Evolutionary conservation across 2,888 invertebrate species (phyloP), one percentile per base, ranked within the genome.

Genomic region (Eulithis prunata): DNA sequence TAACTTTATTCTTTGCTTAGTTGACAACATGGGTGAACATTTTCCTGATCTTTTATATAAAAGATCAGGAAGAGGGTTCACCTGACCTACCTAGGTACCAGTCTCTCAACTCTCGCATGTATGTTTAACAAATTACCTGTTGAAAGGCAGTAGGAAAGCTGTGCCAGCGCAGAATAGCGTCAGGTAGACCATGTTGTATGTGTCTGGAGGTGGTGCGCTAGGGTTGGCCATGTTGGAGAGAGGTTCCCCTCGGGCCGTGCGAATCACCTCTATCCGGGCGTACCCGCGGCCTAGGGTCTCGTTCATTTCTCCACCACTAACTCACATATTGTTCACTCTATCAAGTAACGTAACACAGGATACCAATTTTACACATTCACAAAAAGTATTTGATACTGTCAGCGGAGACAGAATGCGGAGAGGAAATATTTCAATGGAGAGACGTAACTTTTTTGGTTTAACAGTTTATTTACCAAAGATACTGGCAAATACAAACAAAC

Each of bases 111-210:
- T 21, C 21, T 21, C 21, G 21, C 21, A 21, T 21, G 21, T 21
- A 43, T 43, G 43, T 43, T 43, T 1, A 45, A 45, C 12, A 56
- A n/a, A 28, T n/a, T 79, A 97, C 97, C 97, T 98, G 94, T 98
- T 98, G 89, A 98, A 98, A 10, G 98, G 98, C 69, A 98, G 94
- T 57, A 98, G 94, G 84, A 98, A 98, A 52, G 98, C 98, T 73
- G 97, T 96, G 13, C 98, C 98, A 38, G 98, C 97, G 64, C 98
- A 93, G 61, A 98, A 94, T 69, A 98, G 94, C 0, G 96, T 95
- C 69, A 96, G 80, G 82, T 96, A 97, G 67, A 97, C 95, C 59
- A 95, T 94, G 86, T 96, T 95, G 85, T 94, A 95, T 75, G 94
- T 91, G 85, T 96, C 96, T 53, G 95, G 94, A 7, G 96, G 96